Evolutionary conservation across 2,113 vertebrate species (phyloP), one percentile per base, ranked within the genome.

Genomic region (Rhea pennata): DNA sequence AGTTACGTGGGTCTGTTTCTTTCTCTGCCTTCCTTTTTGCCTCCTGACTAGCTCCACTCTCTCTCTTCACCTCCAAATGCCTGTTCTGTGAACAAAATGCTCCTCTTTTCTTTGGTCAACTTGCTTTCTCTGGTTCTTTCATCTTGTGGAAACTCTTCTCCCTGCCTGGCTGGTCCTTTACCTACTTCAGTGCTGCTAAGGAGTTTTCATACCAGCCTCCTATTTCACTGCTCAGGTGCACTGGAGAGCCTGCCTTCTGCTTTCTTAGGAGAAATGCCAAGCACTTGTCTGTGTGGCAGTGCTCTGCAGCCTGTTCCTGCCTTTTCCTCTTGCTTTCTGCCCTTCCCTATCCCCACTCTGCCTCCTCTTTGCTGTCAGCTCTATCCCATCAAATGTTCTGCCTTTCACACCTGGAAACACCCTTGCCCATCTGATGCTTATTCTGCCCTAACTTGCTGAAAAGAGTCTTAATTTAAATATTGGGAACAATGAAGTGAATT

Each of bases 51-150:
- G 24, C 48, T 90, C 53, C 17, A 48, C 40, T 83, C 66, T 86
- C 26, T 82, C 46, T 44, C 9, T 13, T 92, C 29, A 19, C 22
- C 29, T 62, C 36, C 44, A 12, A 53, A 46, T 11, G 82, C 15
- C 54, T 42, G n/a, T 0, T 0, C 15, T 61, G 14, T 1, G 0
- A 36, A 33, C 29, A 29, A 20, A 19, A 16, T 59, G 29, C 56
- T 59, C 29, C 31, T 53, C 16, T 15, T 78, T 53, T 21, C 33
- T 86, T 36, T 65, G 59, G 23, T 36, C 64, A 73, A 66, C 40
- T 40, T 39, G 3, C 42, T 82, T 77, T 91, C 46, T 88, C 36
- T 62, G 0, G 0, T 73, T 16, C 15, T 20, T 61, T 10, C 10
- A 10, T 51, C 26, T 61, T 39, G 16, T 9, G 9, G 27, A 15